These are phyloP conservation scores for Malurus melanocephalus DNA, from an alignment of 2,113 vertebrate genomes.

Conservation along the genomic window DNA sequence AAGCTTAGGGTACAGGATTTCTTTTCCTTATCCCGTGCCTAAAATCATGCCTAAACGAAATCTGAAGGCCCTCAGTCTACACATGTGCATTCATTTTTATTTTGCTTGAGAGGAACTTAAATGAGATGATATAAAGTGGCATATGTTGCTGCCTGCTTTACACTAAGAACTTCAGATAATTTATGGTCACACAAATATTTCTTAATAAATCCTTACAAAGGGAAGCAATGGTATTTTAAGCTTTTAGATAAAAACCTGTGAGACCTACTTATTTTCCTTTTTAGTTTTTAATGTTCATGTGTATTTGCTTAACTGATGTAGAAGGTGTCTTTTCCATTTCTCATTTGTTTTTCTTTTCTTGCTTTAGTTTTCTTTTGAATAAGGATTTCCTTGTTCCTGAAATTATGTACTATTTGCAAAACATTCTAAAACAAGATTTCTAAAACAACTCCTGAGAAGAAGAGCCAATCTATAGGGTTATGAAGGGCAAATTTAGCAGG, in stretches of 20 bases:
- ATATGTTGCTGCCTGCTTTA: background rate
- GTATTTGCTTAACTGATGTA: rapidly evolving
- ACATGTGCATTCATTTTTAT: background rate
- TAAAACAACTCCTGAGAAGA: background rate
- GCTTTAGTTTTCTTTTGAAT: background rate
- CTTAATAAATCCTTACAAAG: background rate
- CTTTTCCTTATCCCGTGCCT: background rate
- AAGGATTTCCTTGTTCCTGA: background rate
- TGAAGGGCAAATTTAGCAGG: background rate
- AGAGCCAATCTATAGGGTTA: background rate
- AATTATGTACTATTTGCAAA: background rate
- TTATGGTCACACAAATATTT: background rate
- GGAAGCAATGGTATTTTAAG: background rate
- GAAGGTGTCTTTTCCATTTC: background rate
- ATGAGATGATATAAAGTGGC: background rate
- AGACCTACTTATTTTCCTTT: background rate
- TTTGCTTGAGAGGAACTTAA: background rate
- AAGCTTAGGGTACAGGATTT: background rate
- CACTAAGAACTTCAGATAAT: background rate
- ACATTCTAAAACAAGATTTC: background rate
- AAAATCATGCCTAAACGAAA: background rate
- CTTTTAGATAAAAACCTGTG: background rate
- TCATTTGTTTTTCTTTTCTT: background rate
- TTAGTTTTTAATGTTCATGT: background rate
- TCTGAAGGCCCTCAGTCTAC: background rate